phyloP scores from a whole-genome alignment of 2,113 vertebrate species.

The Chlorodrepanis virens region DNA sequence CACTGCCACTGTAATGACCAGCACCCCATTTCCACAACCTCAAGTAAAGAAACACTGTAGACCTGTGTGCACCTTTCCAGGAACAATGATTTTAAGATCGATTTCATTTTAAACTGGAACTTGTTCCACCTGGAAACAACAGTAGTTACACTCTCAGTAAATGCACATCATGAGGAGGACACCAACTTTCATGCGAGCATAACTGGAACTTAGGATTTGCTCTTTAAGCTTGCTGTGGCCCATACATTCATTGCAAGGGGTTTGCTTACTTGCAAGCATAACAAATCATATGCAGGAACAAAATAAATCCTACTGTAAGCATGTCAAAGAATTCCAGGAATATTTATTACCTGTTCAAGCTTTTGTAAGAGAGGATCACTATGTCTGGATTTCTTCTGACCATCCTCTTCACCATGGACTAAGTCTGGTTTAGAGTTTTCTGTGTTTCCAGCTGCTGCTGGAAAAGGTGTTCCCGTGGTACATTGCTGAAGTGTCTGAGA shows the following conservation, averaged over 20 bases:
- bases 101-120: neutral
- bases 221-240: neutral
- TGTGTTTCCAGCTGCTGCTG: neutral
- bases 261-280: neutral
- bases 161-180: neutral
- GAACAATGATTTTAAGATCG: neutral
- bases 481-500: neutral
- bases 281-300: neutral
- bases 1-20: neutral
- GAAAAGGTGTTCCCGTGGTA: neutral
- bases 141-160: neutral
- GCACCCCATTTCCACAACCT: neutral
- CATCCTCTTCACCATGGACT: neutral
- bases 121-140: neutral
- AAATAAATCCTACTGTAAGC: neutral
- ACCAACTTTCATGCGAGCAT: accelerated
- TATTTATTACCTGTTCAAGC: constrained; percentile 82
- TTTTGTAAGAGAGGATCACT: constrained; percentile 77
- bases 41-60: neutral
- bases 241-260: accelerated
- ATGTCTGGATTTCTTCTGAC: constrained; percentile 28
- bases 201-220: neutral
- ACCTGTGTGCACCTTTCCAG: neutral
- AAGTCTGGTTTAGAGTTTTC: constrained; percentile 20
- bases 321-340: neutral